Percentiles rank a stretch among this genome's conserved stretches.
Conservation (phyloP, 2,888 invertebrate species). For the Erpobdella octoculata region DNA sequence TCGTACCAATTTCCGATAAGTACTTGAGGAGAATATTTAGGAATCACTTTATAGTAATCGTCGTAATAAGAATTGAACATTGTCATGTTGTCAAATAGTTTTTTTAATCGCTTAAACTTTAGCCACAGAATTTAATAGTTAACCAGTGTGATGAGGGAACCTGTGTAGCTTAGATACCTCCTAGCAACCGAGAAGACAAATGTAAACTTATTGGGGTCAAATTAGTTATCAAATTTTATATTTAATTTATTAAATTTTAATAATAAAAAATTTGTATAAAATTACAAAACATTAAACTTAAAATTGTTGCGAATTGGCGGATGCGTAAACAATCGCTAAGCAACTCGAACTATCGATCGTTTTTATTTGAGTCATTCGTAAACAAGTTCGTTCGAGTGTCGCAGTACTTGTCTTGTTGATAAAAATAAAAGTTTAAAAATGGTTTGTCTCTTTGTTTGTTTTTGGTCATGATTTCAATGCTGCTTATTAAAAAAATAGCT, state of each 20-base stretch:
- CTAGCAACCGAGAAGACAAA: neutral
- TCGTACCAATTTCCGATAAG: conserved; percentile 51
- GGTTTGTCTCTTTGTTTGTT: neutral
- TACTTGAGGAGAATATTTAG: conserved; percentile 45
- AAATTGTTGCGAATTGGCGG: too few species aligned
- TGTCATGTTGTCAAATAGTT: neutral
- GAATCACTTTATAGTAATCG: conserved; percentile 43
- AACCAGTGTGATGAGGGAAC: neutral
- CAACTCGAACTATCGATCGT: neutral
- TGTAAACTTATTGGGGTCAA: too few species aligned
- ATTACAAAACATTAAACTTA: neutral
- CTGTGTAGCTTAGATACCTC: neutral
- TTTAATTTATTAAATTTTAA: neutral
- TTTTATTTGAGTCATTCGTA: neutral
- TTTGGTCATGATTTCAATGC: too few species aligned
- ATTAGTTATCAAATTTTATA: neutral
- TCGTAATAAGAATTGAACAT: conserved; percentile 9
- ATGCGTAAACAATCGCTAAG: neutral
- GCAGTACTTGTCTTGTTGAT: neutral
- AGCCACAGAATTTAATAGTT: neutral
- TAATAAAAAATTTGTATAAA: neutral
- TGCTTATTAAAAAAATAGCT: neutral
- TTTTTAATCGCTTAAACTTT: neutral
- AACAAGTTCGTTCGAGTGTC: neutral
- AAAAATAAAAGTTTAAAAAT: neutral